Evolutionary conservation across 2,888 invertebrate genomes (phyloP), one percentile per base, ranked within the genome.

Genomic region (Deladenus siricidicola): DNA sequence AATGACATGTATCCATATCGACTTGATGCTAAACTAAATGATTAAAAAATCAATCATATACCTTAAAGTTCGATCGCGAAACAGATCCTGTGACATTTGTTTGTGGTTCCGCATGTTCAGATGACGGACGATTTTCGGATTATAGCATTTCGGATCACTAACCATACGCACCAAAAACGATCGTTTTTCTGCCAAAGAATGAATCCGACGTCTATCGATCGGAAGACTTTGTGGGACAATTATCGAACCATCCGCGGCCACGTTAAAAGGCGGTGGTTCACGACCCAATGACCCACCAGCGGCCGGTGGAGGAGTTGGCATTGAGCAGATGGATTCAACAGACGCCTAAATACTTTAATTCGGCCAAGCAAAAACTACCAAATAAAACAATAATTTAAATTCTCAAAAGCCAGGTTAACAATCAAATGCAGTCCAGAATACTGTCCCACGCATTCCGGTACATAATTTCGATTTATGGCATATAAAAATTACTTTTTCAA

Each of bases 151-250:
- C 1, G 93, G 92, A 84, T 93, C 93, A 80, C 66, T 89, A 49
- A 72, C 92, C 93, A 93, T 93, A 53, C 93, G 88, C 60, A 93
- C 93, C 82, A 93, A 91, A 85, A 92, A 92, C 17, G 91, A 90
- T 63, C 93, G 85, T 81, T 91, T 90, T 81, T 90, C 88, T 8
- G 89, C 89, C 77, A 93, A 82, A 4, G 88, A 87, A 60, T 88
- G 87, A 1, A 68, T 48, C 8, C 55, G 42, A 6, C 70, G 70
- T 6, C 55, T 47, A 19, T 63, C 58, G 29, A 24, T 14, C 14
- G 24, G 17, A 21, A 51, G 4, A n/a, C 4, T 4, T 30, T 34
- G 28, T 39, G 30, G 56, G 8, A 21, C n/a, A n/a, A 39, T 8
- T 49, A 30, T 17, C 24, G 57, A 14, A 29, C 24, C 4, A 14